phyloP scores from a whole-genome alignment of 2,113 vertebrate genomes.

The Oryzias celebensis region DNA sequence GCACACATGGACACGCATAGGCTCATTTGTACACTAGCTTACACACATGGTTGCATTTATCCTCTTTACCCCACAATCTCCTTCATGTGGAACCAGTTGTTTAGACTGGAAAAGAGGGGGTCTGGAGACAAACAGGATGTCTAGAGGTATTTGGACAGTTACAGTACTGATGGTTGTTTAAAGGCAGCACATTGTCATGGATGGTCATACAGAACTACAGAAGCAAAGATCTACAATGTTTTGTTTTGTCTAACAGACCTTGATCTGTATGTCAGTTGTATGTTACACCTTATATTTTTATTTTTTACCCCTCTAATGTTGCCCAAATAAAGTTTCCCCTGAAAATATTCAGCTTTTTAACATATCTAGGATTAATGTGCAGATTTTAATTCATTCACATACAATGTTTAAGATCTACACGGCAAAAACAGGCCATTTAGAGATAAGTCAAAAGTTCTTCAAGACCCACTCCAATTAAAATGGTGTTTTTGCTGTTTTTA shows the following conservation, averaged over 20 bases:
- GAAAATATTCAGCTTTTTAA: neutral
- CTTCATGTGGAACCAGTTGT: constrained; percentile 75
- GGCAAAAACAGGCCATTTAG: too few species aligned
- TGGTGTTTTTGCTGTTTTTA: too few species aligned
- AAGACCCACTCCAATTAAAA: too few species aligned
- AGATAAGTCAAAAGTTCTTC: too few species aligned
- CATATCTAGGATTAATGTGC: too few species aligned
- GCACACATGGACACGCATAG: constrained; percentile 21
- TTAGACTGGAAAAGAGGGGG: constrained; percentile 60
- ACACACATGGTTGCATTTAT: constrained; percentile 76
- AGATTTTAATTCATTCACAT: too few species aligned
- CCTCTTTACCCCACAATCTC: constrained; percentile 66
- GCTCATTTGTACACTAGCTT: constrained; percentile 56
- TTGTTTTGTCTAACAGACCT: neutral
- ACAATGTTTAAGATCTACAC: too few species aligned
- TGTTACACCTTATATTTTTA: neutral
- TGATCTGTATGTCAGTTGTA: constrained; percentile 1
- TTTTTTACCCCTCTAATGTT: constrained; percentile 6
- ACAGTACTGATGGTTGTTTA: constrained; percentile 25
- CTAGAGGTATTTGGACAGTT: constrained; percentile 66
- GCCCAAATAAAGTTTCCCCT: neutral
- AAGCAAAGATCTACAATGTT: neutral
- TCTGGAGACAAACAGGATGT: constrained; percentile 75
- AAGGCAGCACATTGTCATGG: constrained; percentile 4
- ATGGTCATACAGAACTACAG: constrained; percentile 12